These are phyloP conservation scores for Diploptera punctata DNA, from an alignment of 2,888 invertebrate species.

Conservation along the genomic window DNA sequence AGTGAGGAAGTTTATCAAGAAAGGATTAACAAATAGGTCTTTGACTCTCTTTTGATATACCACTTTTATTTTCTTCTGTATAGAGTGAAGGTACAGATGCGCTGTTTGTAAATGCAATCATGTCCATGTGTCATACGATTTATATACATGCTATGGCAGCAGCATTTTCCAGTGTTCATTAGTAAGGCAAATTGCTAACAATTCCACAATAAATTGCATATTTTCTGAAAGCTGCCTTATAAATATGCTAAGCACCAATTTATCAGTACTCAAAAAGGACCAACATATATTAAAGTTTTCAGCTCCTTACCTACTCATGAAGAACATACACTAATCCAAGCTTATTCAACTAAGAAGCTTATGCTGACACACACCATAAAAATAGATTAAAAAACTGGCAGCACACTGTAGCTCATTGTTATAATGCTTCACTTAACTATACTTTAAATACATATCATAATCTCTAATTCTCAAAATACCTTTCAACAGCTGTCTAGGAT, in stretches of 20 bases:
- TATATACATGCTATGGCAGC: too few relatives aligned
- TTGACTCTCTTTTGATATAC: too few relatives aligned
- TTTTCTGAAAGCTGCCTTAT: not conserved
- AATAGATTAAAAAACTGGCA: constrained; percentile 2
- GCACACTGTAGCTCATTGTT: constrained; percentile 19
- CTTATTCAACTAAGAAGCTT: not conserved
- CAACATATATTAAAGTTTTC: not conserved
- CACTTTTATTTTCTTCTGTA: too few relatives aligned
- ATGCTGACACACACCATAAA: constrained; percentile 5
- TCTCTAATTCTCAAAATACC: not conserved
- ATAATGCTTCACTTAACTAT: constrained; percentile 9
- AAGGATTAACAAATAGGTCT: too few relatives aligned
- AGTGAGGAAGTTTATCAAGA: too few relatives aligned
- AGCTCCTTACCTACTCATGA: not conserved
- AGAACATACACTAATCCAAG: not conserved
- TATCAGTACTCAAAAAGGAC: not conserved
- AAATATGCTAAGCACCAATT: not conserved
- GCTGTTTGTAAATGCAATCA: too few relatives aligned
- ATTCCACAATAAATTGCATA: not conserved
- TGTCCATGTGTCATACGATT: too few relatives aligned
- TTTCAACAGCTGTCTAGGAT: constrained; percentile 10
- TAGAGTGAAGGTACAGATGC: too few relatives aligned
- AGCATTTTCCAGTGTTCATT: too few relatives aligned
- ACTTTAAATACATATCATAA: not conserved
- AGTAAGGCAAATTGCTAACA: too few relatives aligned